phyloP scores from a whole-genome alignment of 2,888 invertebrate genomes.

The Mamestra brassicae region DNA sequence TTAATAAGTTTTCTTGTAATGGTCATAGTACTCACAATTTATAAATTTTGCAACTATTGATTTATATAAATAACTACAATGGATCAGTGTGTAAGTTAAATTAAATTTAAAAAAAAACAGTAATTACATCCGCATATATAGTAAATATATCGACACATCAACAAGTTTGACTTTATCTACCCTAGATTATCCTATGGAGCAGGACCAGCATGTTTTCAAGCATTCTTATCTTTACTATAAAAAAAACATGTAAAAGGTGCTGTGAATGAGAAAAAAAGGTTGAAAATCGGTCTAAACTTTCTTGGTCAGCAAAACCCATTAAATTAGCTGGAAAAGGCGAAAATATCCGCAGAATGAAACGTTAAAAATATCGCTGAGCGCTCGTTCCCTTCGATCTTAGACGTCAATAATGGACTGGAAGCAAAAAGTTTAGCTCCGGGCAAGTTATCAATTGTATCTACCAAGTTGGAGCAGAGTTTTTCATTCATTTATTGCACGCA shows the following conservation, averaged over 20 bases:
- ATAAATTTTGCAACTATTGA: too few relatives aligned
- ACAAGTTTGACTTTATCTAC: too few relatives aligned
- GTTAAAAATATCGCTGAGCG: conserved; percentile 74
- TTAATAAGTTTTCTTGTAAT: too few relatives aligned
- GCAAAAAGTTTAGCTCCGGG: conserved; percentile 84
- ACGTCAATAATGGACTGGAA: conserved; percentile 84
- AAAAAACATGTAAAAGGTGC: conserved; percentile 31
- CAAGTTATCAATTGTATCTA: conserved; percentile 88
- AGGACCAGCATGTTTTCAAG: too few relatives aligned
- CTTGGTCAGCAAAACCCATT: conserved; percentile 56
- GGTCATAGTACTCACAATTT: too few relatives aligned
- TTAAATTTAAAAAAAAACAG: too few relatives aligned
- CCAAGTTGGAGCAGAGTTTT: conserved; percentile 81
- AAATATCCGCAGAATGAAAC: conserved; percentile 69
- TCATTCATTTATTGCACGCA: conserved; percentile 86
- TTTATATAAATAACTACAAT: too few relatives aligned
- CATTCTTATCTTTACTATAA: too few relatives aligned
- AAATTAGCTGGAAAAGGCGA: conserved; percentile 66
- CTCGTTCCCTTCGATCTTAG: conserved; percentile 74
- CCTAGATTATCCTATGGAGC: too few relatives aligned
- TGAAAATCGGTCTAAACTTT: conserved; percentile 42
- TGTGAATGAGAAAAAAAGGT: conserved; percentile 37
- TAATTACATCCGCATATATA: too few relatives aligned
- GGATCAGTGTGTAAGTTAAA: too few relatives aligned
- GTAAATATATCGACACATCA: too few relatives aligned